phyloP scores from a whole-genome alignment of 64 coral and sea anemone species.

The Acropora tenuis region DNA sequence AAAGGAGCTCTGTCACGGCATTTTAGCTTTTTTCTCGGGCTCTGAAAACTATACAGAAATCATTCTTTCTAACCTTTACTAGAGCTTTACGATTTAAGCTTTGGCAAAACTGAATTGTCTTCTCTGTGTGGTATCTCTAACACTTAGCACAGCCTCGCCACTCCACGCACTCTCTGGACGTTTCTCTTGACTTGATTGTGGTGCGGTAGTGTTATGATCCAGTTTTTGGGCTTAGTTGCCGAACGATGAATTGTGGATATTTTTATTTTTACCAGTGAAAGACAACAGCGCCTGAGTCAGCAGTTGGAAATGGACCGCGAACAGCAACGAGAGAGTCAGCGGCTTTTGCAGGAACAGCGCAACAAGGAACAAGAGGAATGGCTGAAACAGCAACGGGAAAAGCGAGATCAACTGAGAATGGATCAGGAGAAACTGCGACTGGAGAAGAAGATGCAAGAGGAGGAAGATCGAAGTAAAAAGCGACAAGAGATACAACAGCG shows the following conservation, averaged over 20 bases:
- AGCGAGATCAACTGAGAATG: conserved; percentile 68
- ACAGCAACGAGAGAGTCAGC: conserved; percentile 54
- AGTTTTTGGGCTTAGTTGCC: too few species aligned
- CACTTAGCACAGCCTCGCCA: too few species aligned
- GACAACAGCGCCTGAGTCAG: conserved; percentile 46
- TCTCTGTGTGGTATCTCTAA: too few species aligned
- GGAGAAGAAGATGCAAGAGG: conserved; percentile 73
- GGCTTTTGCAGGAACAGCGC: conserved; percentile 43
- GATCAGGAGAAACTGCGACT: conserved; percentile 68
- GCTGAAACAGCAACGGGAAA: conserved; percentile 82
- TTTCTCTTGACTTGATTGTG: too few species aligned
- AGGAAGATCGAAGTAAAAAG: conserved; percentile 71
- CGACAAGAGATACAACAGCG: conserved; percentile 68
- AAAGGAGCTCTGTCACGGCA: too few species aligned
- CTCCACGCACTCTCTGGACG: too few species aligned
- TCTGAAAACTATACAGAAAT: too few species aligned
- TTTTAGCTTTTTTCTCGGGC: too few species aligned
- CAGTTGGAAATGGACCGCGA: conserved; percentile 80
- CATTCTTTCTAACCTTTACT: too few species aligned
- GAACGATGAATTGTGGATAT: background rate
- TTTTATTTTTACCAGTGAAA: background rate
- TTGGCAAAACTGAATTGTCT: too few species aligned
- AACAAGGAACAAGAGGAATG: conserved; percentile 79
- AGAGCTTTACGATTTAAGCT: too few species aligned
- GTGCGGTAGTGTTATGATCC: background rate